A percentile compares a stretch with the other conserved stretches of the same genome.
These are phyloP conservation scores for Tarsius wallacei DNA, from an alignment of 2,797 vertebrate species.

Conservation along the genomic window DNA sequence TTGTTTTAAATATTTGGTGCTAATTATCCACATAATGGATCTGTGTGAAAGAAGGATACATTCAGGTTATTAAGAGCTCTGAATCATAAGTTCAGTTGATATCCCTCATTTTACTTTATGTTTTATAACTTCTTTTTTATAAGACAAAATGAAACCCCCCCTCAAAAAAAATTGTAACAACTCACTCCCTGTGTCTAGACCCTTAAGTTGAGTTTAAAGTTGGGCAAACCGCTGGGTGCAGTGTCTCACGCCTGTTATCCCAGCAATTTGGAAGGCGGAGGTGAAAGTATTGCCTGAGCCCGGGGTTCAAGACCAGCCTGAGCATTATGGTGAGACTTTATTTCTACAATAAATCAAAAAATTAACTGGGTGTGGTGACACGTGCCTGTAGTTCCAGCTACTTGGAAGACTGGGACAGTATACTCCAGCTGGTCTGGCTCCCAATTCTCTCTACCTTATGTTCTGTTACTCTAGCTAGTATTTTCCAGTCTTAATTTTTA, in stretches of 20 bases:
- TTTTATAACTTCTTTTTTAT: conserved; percentile 42
- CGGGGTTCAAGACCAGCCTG: too few relatives aligned
- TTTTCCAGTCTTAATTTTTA: neutral
- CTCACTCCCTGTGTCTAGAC: neutral
- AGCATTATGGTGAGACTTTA: too few relatives aligned
- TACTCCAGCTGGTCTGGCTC: rapidly evolving
- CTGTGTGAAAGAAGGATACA: neutral
- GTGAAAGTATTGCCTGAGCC: too few relatives aligned
- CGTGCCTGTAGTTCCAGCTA: too few relatives aligned
- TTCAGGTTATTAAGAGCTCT: conserved; percentile 8
- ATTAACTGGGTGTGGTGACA: too few relatives aligned
- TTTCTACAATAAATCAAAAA: too few relatives aligned
- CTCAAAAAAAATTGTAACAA: neutral
- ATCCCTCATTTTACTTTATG: conserved; percentile 37
- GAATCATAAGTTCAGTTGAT: neutral
- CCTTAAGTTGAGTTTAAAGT: neutral
- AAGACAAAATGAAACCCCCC: neutral
- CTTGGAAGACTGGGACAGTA: neutral
- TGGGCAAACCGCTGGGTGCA: neutral
- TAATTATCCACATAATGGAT: conserved; percentile 50
- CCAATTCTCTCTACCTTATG: neutral
- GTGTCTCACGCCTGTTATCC: too few relatives aligned
- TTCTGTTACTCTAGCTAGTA: neutral
- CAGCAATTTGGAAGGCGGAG: too few relatives aligned
- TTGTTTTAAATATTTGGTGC: conserved; percentile 21